Evolutionary conservation across 2,888 invertebrate genomes (phyloP), one percentile per base, ranked within the genome.

Genomic region (Orchesella flavescens): DNA sequence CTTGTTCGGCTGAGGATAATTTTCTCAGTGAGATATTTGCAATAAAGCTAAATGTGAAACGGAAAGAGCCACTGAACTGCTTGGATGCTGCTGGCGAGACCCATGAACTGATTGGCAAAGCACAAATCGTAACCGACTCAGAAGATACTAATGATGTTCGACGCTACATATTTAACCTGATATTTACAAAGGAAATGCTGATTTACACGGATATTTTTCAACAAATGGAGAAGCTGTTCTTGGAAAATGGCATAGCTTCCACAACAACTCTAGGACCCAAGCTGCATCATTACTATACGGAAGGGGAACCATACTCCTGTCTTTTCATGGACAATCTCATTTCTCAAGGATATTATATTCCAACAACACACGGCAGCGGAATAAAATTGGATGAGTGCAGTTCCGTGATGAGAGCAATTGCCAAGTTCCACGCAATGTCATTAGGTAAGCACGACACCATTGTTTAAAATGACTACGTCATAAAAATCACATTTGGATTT

Each of bases 261-360:
- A 4, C 34, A 4, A 4, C 34, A 19, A 9, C 49, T 23, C 53
- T 87, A 1, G 71, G 76, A 34, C 87, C 87, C 10, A 86, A 85
- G 71, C 46, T 87, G 49, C 84, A 85, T 65, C 82, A 87, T 69
- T 87, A 79, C 59, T 86, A 83, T 68, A 81, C 81, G 1, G 87
- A 87, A 59, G 87, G 84, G 12, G 87, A 87, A 46, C 83, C 84
- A 7, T 88, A 87, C 57, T 80, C 86, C 12, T 87, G 88, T 46
- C 21, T 88, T 2, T 15, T 88, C 46, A 68, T 88, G 81, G 87
- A 88, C 63, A 86, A 88, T 66, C 76, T 88, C 73, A 83, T 85
- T 46, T 82, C 85, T 46, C 49, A 68, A n/a, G 84, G 82, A n/a
- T 86, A 79, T 69, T 86, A 86, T 71, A 87, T 81, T 24, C 87